These are phyloP conservation scores for Pseudochromis fuscus DNA, from an alignment of 2,797 vertebrate species.

Conservation along the genomic window DNA sequence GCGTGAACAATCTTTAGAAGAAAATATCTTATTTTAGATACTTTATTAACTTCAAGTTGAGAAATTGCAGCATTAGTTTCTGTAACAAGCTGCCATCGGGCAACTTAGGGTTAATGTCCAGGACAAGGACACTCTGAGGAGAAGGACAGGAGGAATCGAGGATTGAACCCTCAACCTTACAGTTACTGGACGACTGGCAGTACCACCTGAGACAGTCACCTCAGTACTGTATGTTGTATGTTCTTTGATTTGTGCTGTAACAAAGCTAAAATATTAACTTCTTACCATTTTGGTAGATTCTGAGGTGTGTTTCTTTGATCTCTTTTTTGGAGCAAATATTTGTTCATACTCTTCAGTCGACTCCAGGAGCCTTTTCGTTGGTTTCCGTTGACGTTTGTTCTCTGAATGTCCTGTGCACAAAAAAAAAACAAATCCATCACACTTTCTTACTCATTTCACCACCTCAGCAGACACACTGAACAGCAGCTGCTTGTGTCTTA, in stretches of 20 bases:
- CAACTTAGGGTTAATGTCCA: no score
- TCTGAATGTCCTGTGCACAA: constrained; percentile 82
- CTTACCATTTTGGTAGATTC: constrained; percentile 81
- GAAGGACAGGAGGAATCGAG: no score
- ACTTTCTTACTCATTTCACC: not conserved
- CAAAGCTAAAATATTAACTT: not conserved
- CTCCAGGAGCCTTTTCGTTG: constrained; percentile 94
- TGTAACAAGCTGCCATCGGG: no score
- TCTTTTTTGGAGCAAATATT: constrained; percentile 93
- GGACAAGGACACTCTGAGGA: no score
- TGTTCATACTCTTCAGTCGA: constrained; percentile 93
- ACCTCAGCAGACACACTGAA: not conserved
- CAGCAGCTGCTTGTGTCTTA: constrained; percentile 52
- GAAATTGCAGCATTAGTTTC: no score
- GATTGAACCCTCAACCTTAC: no score
- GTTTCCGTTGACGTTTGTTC: constrained; percentile 94
- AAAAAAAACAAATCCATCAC: constrained; percentile 16
- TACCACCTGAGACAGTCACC: no score
- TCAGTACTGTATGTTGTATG: not conserved
- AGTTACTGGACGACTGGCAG: no score
- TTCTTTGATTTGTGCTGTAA: not conserved
- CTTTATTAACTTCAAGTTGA: no score
- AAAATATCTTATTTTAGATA: no score
- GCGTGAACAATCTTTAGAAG: no score
- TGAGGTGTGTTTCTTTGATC: constrained; percentile 85